Conservation (phyloP, 2,888 invertebrate species). For the Phasia obesa region DNA sequence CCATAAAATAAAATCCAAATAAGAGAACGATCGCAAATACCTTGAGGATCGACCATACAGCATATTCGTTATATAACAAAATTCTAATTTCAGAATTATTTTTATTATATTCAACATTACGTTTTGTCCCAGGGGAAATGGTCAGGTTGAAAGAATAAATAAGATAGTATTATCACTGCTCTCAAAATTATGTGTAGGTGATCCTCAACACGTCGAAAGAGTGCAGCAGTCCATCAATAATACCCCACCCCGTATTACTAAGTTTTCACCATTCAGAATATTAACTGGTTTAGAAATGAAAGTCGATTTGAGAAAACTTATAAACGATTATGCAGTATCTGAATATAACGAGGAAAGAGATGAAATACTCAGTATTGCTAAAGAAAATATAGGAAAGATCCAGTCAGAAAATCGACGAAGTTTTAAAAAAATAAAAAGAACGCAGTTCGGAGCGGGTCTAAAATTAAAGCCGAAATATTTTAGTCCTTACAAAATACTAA, state of each 20-base stretch:
- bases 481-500: no score
- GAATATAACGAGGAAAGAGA: background rate
- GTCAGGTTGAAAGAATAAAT: no score
- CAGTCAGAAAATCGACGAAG: background rate
- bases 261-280: background rate
- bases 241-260: background rate
- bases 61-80: no score
- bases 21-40: no score
- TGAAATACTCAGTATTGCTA: background rate
- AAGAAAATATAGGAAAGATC: background rate
- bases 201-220: background rate
- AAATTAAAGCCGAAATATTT: no score
- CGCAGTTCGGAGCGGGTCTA: background rate
- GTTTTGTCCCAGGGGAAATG: no score
- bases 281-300: background rate
- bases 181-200: no score
- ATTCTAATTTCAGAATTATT: no score
- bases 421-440: background rate
- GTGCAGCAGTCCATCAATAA: slow-evolving; percentile 1
- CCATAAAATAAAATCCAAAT: no score
- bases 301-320: background rate
- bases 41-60: no score
- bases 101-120: no score
- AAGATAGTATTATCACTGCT: no score
- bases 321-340: background rate